Evolutionary conservation across 2,888 invertebrate species (phyloP).

Genomic region (Glyphotaelius pellucidus): DNA sequence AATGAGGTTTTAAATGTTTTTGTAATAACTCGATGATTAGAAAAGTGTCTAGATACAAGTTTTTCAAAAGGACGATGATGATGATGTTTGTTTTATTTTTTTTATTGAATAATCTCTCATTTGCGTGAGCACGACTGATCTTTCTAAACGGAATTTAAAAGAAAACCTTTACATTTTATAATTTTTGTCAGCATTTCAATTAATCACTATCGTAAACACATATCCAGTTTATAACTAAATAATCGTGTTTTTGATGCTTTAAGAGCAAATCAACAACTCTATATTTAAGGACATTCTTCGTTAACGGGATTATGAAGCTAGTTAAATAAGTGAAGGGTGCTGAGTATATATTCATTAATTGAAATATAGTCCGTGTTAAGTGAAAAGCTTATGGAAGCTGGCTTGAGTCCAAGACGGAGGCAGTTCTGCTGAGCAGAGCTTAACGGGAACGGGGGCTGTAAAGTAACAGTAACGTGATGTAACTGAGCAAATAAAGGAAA

Average conservation of each 20-base stretch:
- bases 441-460: not conserved
- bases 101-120: too few species aligned
- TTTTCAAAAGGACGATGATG: not conserved
- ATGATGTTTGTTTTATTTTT: not conserved
- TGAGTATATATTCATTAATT: conserved; percentile 63
- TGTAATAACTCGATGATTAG: too few species aligned
- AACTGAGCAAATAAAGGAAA: not conserved
- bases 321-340: not conserved
- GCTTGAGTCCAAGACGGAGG: conserved; percentile 58
- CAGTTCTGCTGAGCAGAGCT: conserved; percentile 50
- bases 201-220: not conserved
- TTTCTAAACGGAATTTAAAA: too few species aligned
- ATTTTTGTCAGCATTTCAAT: not conserved
- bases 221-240: not conserved
- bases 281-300: not conserved
- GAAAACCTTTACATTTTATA: not conserved
- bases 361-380: conserved; percentile 66
- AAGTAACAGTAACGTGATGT: conserved; percentile 8
- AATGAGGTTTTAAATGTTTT: too few species aligned
- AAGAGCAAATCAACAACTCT: not conserved
- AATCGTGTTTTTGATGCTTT: not conserved
- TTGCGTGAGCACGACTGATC: too few species aligned
- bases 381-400: conserved; percentile 65
- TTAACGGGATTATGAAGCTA: not conserved
- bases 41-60: not conserved